Conservation (phyloP, 2,113 vertebrate genomes). For the Saiga tatarica region DNA sequence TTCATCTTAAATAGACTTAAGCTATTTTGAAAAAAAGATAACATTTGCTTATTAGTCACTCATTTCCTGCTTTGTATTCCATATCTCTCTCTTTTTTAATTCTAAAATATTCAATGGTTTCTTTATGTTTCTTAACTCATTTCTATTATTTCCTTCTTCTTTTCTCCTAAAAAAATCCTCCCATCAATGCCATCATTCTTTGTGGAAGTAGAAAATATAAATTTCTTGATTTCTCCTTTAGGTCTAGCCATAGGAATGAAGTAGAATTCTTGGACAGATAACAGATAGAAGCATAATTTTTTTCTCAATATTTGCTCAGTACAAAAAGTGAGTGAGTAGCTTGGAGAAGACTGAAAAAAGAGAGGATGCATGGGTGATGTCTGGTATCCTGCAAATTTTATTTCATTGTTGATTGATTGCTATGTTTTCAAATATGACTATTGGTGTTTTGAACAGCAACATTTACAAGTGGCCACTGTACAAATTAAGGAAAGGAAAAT, state of each 20-base stretch:
- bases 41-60: neutral
- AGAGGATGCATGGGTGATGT: neutral
- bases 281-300: neutral
- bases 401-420: neutral
- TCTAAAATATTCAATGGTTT: neutral
- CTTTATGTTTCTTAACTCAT: neutral
- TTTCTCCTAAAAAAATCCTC: neutral
- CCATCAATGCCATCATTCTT: neutral
- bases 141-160: neutral
- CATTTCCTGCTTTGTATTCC: neutral
- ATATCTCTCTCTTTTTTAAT: neutral
- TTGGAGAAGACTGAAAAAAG: neutral
- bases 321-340: neutral
- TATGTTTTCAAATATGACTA: neutral
- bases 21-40: neutral
- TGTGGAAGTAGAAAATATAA: neutral
- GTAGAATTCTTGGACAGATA: neutral
- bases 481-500: neutral
- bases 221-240: neutral
- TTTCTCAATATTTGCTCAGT: neutral
- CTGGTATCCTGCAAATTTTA: neutral
- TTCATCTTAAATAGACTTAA: neutral
- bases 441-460: neutral
- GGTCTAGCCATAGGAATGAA: neutral
- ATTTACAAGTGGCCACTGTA: neutral